Evolutionary conservation across 2,797 vertebrate species (phyloP), one percentile per base, ranked within the genome.

Genomic region (Coreius guichenoti): DNA sequence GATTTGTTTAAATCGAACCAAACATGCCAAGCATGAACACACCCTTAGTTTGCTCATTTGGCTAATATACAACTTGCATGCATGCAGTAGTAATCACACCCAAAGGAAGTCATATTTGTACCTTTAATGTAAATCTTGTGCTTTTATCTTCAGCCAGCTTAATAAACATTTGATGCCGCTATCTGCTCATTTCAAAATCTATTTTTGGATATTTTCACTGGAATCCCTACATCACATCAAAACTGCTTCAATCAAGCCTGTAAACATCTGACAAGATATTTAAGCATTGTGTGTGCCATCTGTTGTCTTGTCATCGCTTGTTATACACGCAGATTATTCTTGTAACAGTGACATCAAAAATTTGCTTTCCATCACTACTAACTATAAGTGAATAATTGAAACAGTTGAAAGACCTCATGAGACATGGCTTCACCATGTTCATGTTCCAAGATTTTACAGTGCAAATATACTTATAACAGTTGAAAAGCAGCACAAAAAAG

Each of bases 361-460:
- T 29, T 29, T 1, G 33, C 13, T 49, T 79, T 16, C 5, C 51
- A 78, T 47, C 26, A 79, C 51, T 78, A 33, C 36, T 47, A 84
- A 72, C 29, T 58, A 72, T 5, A 61, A 70, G 26, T 78, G 8
- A 77, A 56, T 69, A 45, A 69, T 45, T 45, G 3, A 78, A 58
- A 78, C 7, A 5, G 47, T 51, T 51, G 31, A 76, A 76, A 54
- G 9, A 80, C 5, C 39, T 65, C 77, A 45, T 80, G 61, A 80
- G 26, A 80, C 36, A 39, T 49, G 56, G 56, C 8, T 86, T 56
- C 65, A 72, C 31, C 9, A 49, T 21, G 26, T 29, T 67, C 26
- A 80, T 31, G 26, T 67, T 80, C 17, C 78, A 68, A 76, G 51
- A 51, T 81, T 87, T 88, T 61, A 85, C 65, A 17, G 29, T 78